A percentile compares a stretch with the other conserved stretches of the same genome.
Conservation (phyloP, 2,888 invertebrate genomes). For the Phrixothrix hirtus region DNA sequence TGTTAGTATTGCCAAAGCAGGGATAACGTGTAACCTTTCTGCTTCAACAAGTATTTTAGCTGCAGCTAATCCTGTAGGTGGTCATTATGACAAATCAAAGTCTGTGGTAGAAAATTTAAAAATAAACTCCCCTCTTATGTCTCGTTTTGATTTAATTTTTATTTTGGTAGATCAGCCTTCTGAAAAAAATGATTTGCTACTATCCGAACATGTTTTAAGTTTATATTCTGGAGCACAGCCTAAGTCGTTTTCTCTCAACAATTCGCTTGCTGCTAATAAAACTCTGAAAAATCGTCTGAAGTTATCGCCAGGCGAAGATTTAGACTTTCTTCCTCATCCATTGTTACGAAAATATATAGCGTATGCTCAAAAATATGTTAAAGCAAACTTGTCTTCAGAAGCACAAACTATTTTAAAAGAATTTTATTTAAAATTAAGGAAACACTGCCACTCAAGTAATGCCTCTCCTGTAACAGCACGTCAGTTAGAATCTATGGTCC, state of each 20-base stretch:
- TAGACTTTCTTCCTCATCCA: constrained; percentile 74
- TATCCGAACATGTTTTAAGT: constrained; percentile 83
- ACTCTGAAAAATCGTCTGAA: constrained; percentile 59
- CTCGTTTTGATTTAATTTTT: constrained; percentile 92
- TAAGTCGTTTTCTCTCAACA: neutral
- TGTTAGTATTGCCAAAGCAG: constrained; percentile 89
- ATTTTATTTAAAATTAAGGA: constrained; percentile 80
- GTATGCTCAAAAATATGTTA: constrained; percentile 86
- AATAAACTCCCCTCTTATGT: constrained; percentile 81
- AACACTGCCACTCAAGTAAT: constrained; percentile 66
- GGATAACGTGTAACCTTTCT: constrained; percentile 79
- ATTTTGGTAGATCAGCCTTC: constrained; percentile 86
- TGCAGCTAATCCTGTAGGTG: constrained; percentile 89
- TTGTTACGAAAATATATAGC: constrained; percentile 88
- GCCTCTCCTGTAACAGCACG: constrained; percentile 83
- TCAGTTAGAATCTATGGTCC: constrained; percentile 86
- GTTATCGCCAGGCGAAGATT: constrained; percentile 62
- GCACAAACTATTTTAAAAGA: constrained; percentile 73
- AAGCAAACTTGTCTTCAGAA: constrained; percentile 73
- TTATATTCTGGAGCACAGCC: constrained; percentile 64
- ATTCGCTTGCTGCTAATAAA: neutral
- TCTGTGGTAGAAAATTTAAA: constrained; percentile 89
- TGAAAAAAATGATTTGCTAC: constrained; percentile 59
- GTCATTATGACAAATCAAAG: constrained; percentile 86
- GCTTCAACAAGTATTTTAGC: constrained; percentile 86